phyloP scores from a whole-genome alignment of 2,888 invertebrate genomes.

The Noctua janthina region DNA sequence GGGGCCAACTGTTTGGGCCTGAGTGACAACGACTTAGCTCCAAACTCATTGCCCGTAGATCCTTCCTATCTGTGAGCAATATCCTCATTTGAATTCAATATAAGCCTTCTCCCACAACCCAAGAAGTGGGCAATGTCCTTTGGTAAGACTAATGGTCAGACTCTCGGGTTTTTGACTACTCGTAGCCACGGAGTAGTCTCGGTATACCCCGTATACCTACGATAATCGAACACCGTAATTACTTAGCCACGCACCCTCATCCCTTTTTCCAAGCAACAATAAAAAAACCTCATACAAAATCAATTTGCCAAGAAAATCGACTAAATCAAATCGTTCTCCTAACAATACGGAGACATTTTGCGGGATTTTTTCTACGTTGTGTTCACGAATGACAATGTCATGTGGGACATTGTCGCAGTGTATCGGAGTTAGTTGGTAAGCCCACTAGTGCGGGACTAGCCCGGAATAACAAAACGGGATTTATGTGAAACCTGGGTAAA shows the following conservation, averaged over 20 bases:
- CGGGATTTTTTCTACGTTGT: slow-evolving; percentile 29
- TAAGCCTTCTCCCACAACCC: not conserved
- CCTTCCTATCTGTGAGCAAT: not conserved
- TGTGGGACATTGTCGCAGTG: slow-evolving; percentile 43
- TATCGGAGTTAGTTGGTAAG: slow-evolving; percentile 42
- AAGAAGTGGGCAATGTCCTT: not conserved
- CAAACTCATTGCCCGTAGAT: not conserved
- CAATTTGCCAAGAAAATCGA: not conserved
- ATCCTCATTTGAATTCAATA: not conserved
- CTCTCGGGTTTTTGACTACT: not conserved
- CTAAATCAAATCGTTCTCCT: slow-evolving; percentile 14
- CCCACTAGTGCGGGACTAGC: slow-evolving; percentile 34
- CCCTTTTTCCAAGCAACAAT: not conserved
- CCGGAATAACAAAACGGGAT: slow-evolving; percentile 47
- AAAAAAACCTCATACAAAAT: not conserved
- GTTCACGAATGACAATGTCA: slow-evolving; percentile 42
- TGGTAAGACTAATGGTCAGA: not conserved
- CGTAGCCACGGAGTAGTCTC: too few species aligned
- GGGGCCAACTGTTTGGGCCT: not conserved
- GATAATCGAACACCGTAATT: not conserved
- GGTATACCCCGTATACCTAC: not conserved
- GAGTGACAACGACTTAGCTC: not conserved
- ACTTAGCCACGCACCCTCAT: not conserved
- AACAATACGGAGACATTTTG: slow-evolving; percentile 24
- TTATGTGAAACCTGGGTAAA: slow-evolving; percentile 11